phyloP scores from a whole-genome alignment of 92 coral and sea anemone genomes.

The Pocillopora grandis region DNA sequence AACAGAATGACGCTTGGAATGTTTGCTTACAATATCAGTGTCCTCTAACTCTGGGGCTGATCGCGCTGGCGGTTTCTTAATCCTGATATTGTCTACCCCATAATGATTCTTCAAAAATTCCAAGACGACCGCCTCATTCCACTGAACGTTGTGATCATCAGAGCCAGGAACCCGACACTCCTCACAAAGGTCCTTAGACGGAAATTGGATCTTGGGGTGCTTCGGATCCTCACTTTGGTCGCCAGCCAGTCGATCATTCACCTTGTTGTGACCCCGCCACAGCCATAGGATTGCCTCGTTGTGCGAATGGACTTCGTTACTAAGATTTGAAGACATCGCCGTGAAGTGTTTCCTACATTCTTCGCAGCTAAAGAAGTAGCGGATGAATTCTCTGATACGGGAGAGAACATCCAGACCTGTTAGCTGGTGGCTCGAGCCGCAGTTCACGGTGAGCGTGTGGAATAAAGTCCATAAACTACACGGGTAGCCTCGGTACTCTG shows the following conservation, averaged over 20 bases:
- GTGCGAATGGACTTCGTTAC: slow-evolving; percentile 69
- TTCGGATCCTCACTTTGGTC: slow-evolving; percentile 89
- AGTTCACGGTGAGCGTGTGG: slow-evolving; percentile 92
- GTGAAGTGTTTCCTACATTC: slow-evolving; percentile 82
- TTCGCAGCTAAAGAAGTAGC: slow-evolving; percentile 83
- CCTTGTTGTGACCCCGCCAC: slow-evolving; percentile 92
- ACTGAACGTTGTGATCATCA: slow-evolving; percentile 30
- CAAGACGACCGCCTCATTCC: slow-evolving; percentile 78
- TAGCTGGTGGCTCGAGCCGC: slow-evolving; percentile 54
- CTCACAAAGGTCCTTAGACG: slow-evolving; percentile 70
- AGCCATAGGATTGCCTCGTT: slow-evolving; percentile 90
- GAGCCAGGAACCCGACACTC: slow-evolving; percentile 66
- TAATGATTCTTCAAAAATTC: slow-evolving; percentile 90
- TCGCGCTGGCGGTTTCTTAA: slow-evolving; percentile 51
- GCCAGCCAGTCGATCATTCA: slow-evolving; percentile 83
- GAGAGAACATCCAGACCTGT: slow-evolving; percentile 57
- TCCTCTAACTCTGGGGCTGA: slow-evolving; percentile 73
- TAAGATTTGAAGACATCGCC: slow-evolving; percentile 74
- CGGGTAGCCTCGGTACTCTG: slow-evolving; percentile 90
- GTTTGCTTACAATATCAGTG: slow-evolving; percentile 87
- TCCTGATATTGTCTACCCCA: slow-evolving; percentile 85
- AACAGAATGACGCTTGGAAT: slow-evolving; percentile 43
- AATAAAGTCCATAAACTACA: slow-evolving; percentile 91
- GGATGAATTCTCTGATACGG: slow-evolving; percentile 78
- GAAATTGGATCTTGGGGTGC: slow-evolving; percentile 91